phyloP scores from a whole-genome alignment of 2,797 vertebrate genomes.

The Thunnus albacares region DNA sequence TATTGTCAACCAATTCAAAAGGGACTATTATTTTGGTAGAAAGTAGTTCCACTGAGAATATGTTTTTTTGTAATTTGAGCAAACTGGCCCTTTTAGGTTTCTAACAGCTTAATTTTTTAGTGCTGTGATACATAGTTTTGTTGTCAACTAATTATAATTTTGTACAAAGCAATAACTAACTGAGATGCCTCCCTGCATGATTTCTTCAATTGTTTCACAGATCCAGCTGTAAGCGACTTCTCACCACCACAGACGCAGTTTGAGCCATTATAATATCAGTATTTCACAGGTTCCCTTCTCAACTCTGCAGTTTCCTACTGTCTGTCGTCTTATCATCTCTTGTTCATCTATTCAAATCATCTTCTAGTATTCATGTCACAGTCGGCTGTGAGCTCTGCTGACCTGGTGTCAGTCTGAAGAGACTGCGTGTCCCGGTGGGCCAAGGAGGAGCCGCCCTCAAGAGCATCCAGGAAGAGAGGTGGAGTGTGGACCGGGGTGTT shows the following conservation, averaged over 20 bases:
- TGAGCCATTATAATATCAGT: constrained; percentile 64
- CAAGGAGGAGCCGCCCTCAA: constrained; percentile 74
- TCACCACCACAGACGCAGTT: constrained; percentile 38
- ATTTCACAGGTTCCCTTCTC: constrained; percentile 59
- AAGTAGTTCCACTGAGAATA: neutral
- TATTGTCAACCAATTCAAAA: neutral
- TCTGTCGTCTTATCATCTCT: constrained; percentile 55
- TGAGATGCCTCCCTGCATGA: constrained; percentile 33
- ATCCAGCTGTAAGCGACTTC: constrained; percentile 40
- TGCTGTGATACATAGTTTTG: constrained; percentile 2
- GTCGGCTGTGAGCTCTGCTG: constrained; percentile 52
- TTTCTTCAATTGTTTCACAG: constrained; percentile 45
- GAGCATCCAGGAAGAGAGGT: constrained; percentile 83
- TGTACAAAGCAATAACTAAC: constrained; percentile 47
- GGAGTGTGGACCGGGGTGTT: constrained; percentile 74
- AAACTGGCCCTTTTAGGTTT: constrained; percentile 3
- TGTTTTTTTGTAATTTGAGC: neutral
- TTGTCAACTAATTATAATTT: constrained; percentile 33
- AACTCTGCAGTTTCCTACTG: constrained; percentile 39
- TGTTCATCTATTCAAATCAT: constrained; percentile 57
- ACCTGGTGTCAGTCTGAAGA: constrained; percentile 84
- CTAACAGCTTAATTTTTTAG: neutral
- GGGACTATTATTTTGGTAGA: neutral
- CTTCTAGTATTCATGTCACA: constrained; percentile 57
- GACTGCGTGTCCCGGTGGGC: constrained; percentile 74